phyloP scores from a whole-genome alignment of 2,888 invertebrate species.

The Andricus quercusramuli region DNA sequence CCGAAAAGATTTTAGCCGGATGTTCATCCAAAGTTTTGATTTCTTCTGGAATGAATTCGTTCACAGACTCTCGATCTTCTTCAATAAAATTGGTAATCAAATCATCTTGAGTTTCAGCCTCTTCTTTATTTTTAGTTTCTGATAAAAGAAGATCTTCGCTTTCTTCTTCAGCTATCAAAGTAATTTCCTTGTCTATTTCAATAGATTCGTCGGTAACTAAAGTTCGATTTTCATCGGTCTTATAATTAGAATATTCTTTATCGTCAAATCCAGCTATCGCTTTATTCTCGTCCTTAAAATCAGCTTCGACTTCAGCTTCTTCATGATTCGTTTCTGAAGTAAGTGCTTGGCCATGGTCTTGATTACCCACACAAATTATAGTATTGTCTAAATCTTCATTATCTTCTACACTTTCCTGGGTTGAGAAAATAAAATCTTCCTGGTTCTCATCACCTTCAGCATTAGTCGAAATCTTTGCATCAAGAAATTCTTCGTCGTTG shows the following conservation, averaged over 20 bases:
- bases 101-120: too few species aligned
- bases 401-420: neutral
- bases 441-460: neutral
- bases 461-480: too few species aligned
- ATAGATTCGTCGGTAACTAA: neutral
- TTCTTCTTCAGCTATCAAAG: neutral
- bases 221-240: neutral
- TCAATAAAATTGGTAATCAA: too few species aligned
- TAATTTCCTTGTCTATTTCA: neutral
- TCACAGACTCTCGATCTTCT: neutral
- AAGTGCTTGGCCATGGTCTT: neutral
- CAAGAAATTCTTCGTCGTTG: too few species aligned
- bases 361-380: too few species aligned
- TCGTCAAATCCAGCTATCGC: neutral
- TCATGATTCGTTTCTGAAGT: neutral
- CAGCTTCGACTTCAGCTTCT: neutral
- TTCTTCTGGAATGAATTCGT: neutral
- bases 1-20: neutral
- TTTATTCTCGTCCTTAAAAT: neutral
- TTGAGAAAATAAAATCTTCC: neutral
- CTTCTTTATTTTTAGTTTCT: too few species aligned
- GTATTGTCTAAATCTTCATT: neutral
- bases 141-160: neutral
- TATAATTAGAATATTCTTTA: conserved; percentile 1
- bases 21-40: neutral